These are phyloP conservation scores for Bugulina stolonifera DNA, from an alignment of 2,888 invertebrate genomes.

Conservation along the genomic window DNA sequence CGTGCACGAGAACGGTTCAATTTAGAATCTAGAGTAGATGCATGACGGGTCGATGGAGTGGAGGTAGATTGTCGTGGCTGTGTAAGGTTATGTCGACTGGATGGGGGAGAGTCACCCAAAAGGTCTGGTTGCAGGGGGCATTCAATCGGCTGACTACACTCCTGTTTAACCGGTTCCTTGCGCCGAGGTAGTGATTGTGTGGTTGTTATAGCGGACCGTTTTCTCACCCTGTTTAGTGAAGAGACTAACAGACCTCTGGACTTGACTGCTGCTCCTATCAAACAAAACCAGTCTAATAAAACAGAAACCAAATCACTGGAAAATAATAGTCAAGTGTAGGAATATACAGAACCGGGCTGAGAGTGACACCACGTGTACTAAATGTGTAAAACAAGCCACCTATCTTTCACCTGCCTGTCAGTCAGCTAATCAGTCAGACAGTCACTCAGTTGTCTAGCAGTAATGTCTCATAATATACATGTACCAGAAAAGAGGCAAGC, in stretches of 20 bases:
- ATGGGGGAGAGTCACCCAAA: neutral
- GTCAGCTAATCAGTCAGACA: no score
- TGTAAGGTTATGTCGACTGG: neutral
- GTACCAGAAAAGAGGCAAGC: no score
- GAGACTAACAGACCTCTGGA: neutral
- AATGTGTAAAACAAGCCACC: no score
- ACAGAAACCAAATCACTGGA: neutral
- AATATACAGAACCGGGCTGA: no score
- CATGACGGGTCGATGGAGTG: neutral
- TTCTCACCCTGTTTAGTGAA: neutral
- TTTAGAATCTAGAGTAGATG: conserved; percentile 17
- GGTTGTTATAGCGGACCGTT: neutral
- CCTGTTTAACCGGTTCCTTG: neutral
- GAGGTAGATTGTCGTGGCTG: neutral
- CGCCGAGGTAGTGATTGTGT: neutral
- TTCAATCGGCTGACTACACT: neutral
- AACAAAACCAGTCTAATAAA: neutral
- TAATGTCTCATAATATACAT: no score
- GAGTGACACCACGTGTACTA: no score
- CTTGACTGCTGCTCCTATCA: neutral
- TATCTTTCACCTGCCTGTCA: no score
- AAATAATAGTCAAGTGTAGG: no score
- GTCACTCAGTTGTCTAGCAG: no score
- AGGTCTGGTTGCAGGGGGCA: neutral
- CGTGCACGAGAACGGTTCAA: neutral